These are phyloP conservation scores for Nudaria mundana DNA, from an alignment of 2,888 invertebrate species.

Conservation along the genomic window DNA sequence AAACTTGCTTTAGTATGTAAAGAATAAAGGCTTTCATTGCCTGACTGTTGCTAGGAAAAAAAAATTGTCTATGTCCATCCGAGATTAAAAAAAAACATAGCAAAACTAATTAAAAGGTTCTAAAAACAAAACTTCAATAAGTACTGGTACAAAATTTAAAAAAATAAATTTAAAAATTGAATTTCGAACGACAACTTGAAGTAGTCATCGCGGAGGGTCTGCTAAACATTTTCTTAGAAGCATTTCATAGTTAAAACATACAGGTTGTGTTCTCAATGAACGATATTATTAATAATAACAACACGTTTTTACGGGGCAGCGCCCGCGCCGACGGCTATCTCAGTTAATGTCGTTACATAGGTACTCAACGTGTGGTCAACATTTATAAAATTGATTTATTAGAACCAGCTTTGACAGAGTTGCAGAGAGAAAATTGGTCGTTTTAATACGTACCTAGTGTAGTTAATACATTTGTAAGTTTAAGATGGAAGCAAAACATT, in stretches of 20 bases:
- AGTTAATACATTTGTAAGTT: neutral
- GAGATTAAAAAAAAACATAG: no score
- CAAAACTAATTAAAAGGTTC: no score
- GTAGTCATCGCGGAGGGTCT: conserved; percentile 36
- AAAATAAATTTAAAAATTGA: no score
- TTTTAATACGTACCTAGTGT: conserved; percentile 3
- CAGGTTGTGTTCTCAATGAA: conserved; percentile 51
- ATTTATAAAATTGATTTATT: conserved; percentile 7
- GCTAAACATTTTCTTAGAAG: conserved; percentile 39
- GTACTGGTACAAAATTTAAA: no score
- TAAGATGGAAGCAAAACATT: neutral
- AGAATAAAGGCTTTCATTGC: conserved; percentile 60
- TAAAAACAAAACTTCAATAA: no score
- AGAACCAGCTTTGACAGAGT: conserved; percentile 1
- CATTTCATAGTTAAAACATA: conserved; percentile 34
- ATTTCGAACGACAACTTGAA: no score
- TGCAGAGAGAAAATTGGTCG: conserved; percentile 5
- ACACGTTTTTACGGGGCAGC: conserved; percentile 66
- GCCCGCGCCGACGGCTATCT: conserved; percentile 67
- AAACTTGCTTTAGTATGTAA: conserved; percentile 72
- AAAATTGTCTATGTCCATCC: no score
- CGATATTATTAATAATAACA: conserved; percentile 76
- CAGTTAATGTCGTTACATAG: conserved; percentile 42
- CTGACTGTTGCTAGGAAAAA: conserved; percentile 41
- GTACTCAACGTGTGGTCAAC: conserved; percentile 48